Evolutionary conservation across 2,888 invertebrate genomes (phyloP).

Genomic region (Drosophila villosipedis): DNA sequence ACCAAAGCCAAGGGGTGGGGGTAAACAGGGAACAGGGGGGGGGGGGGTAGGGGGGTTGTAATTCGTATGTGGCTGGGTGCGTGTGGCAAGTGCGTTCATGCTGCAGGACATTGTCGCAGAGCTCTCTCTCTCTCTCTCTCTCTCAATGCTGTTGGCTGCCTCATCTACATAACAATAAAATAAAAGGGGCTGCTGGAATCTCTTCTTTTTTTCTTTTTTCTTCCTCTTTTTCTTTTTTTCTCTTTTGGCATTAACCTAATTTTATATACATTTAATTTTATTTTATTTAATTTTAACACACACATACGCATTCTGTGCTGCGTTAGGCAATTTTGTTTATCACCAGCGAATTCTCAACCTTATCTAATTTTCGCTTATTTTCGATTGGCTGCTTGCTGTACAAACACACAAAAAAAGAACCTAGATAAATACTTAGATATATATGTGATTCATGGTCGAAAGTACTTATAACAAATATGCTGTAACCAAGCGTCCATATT

Average conservation of each 20-base stretch:
- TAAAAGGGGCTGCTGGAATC: constrained; percentile 54
- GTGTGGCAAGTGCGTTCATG: constrained; percentile 43
- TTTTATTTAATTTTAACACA: constrained; percentile 79
- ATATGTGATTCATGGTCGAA: background rate
- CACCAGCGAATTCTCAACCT: constrained; percentile 9
- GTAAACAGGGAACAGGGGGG: background rate
- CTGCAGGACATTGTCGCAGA: constrained; percentile 55
- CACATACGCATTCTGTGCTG: constrained; percentile 33
- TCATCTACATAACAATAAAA: constrained; percentile 81
- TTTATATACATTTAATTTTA: constrained; percentile 81
- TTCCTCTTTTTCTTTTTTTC: background rate
- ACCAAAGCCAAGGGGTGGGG: constrained; percentile 3
- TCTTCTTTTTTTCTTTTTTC: constrained; percentile 20
- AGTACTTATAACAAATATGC: too few relatives aligned
- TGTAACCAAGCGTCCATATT: background rate
- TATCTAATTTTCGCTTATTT: background rate
- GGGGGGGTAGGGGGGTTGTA: background rate
- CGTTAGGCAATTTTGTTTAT: constrained; percentile 22
- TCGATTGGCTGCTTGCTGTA: background rate
- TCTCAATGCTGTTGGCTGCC: constrained; percentile 27
- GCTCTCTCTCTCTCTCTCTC: constrained; percentile 11
- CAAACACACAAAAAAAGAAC: background rate
- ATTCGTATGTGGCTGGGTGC: constrained; percentile 56
- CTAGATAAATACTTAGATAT: constrained; percentile 1
- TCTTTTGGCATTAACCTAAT: constrained; percentile 75